Evolutionary conservation across 2,888 invertebrate species (phyloP).

Genomic region (Ochropleura leucogaster): DNA sequence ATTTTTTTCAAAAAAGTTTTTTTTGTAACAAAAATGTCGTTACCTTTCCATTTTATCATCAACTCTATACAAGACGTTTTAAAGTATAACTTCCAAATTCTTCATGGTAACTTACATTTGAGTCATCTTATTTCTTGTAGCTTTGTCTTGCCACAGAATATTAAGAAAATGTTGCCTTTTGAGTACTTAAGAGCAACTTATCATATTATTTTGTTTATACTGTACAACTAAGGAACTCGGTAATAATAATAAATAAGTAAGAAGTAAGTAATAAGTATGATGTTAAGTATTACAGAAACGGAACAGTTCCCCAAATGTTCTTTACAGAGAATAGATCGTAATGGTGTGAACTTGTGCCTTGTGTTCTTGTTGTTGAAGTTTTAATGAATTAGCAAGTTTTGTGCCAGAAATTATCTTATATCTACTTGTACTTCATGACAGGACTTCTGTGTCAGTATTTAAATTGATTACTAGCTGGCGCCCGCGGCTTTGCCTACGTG

Average conservation of each 20-base stretch:
- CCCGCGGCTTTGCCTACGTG: too few species aligned
- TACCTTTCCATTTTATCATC: too few species aligned
- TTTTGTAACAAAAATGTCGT: too few species aligned
- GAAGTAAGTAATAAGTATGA: conserved; percentile 27
- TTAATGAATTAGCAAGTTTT: neutral
- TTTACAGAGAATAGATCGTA: neutral
- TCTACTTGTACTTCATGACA: neutral
- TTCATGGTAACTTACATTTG: neutral
- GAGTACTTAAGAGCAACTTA: conserved; percentile 18
- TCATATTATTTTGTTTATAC: neutral
- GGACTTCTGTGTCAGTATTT: neutral
- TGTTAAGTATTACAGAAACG: neutral
- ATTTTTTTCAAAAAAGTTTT: too few species aligned
- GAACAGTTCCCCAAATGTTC: neutral
- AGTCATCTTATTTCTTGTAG: neutral
- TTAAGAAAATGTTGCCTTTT: conserved; percentile 1
- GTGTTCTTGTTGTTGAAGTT: neutral
- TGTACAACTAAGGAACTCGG: conserved; percentile 15
- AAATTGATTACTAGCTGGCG: neutral
- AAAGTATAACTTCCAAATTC: too few species aligned
- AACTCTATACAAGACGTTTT: too few species aligned
- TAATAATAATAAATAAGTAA: too few species aligned
- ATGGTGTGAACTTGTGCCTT: neutral
- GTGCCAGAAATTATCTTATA: neutral
- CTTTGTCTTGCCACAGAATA: neutral